These are phyloP conservation scores for Brassicogethes aeneus DNA, from an alignment of 2,888 invertebrate genomes.

Conservation along the genomic window DNA sequence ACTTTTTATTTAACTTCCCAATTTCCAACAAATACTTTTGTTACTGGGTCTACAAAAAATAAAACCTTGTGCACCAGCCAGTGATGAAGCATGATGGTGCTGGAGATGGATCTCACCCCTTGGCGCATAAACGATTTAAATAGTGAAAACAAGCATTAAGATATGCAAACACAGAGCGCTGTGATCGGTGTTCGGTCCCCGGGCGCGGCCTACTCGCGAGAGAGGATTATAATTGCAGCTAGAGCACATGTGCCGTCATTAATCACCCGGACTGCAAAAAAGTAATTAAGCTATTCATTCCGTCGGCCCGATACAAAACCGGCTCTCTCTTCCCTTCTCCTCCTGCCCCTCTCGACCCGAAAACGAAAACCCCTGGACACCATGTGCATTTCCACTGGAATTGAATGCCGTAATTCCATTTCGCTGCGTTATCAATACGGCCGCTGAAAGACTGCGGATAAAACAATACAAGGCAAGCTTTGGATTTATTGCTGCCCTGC, in stretches of 20 bases:
- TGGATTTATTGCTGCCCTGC: conserved; percentile 8
- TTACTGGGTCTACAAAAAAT: too few relatives aligned
- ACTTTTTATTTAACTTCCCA: too few relatives aligned
- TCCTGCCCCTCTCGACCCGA: background rate
- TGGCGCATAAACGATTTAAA: conserved; percentile 16
- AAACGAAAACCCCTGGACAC: conserved; percentile 12
- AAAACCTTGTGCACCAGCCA: too few relatives aligned
- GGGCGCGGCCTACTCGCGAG: conserved; percentile 8
- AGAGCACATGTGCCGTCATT: conserved; percentile 35
- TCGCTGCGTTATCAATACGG: conserved; percentile 16
- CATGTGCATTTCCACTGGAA: conserved; percentile 16
- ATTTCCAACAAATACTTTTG: too few relatives aligned
- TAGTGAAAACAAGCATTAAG: conserved; percentile 27
- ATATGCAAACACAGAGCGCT: conserved; percentile 23
- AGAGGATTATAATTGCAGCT: conserved; percentile 27
- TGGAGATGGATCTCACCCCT: conserved; percentile 9
- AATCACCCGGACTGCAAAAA: conserved; percentile 32
- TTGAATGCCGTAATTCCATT: conserved; percentile 18
- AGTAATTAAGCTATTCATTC: conserved; percentile 38
- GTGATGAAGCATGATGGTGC: too few relatives aligned
- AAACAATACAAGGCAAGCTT: conserved; percentile 12
- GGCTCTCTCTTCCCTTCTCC: conserved; percentile 14
- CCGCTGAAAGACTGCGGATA: conserved; percentile 11
- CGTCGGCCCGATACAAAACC: conserved; percentile 24
- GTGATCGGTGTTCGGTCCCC: conserved; percentile 9